A percentile compares a stretch with the other conserved stretches of the same genome.
Evolutionary conservation across 2,797 vertebrate genomes (phyloP).

Genomic region (Pseudochaenichthys georgianus): DNA sequence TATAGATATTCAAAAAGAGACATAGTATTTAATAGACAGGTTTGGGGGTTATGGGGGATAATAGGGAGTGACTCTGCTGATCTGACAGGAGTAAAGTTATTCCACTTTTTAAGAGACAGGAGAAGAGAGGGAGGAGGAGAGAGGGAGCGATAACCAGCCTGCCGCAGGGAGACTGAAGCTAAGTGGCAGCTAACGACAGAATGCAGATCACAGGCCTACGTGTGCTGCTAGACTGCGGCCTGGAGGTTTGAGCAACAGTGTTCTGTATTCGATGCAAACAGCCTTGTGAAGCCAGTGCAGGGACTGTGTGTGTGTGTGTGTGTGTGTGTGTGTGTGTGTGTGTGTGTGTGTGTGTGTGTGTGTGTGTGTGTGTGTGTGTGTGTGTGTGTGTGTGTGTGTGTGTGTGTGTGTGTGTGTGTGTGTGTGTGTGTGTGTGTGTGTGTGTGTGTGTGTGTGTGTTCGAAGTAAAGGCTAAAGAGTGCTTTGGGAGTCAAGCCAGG

Average conservation of each 20-base stretch:
- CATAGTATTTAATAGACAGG: constrained; percentile 19
- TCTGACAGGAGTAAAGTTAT: constrained; percentile 48
- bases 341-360: too few relatives aligned
- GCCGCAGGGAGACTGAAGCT: constrained; percentile 65
- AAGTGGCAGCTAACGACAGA: constrained; percentile 73
- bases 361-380: too few relatives aligned
- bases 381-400: not conserved
- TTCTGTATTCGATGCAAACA: constrained; percentile 67
- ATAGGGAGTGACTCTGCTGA: constrained; percentile 43
- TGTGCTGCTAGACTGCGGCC: constrained; percentile 48
- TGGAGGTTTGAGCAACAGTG: constrained; percentile 44
- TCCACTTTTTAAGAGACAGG: constrained; percentile 47
- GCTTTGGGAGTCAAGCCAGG: constrained; percentile 71
- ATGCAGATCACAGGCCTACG: constrained; percentile 72
- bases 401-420: constrained; percentile 33
- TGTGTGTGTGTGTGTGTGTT: constrained; percentile 16
- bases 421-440: constrained; percentile 15
- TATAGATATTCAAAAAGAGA: not conserved
- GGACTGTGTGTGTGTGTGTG: constrained; percentile 25
- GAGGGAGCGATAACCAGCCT: constrained; percentile 52
- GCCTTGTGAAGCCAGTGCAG: constrained; percentile 42
- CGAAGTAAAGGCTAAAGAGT: constrained; percentile 64
- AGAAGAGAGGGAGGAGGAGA: not conserved
- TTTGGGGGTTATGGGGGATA: constrained; percentile 38
- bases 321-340: constrained; percentile 5